Evolutionary conservation across 2,888 invertebrate species (phyloP).

Genomic region (Smittia sp.): DNA sequence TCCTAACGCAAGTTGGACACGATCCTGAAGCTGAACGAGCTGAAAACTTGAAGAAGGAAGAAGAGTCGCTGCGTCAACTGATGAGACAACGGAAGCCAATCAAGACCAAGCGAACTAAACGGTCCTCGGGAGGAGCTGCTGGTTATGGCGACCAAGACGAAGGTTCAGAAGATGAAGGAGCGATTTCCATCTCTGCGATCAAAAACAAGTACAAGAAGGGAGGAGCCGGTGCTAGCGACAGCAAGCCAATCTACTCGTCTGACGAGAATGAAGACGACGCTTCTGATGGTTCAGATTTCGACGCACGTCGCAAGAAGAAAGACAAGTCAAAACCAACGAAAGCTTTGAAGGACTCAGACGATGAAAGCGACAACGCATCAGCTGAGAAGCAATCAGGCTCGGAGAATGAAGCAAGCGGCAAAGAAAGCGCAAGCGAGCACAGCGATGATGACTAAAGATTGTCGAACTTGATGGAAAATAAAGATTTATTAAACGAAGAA

Average conservation of each 20-base stretch:
- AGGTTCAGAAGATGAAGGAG: slow-evolving; percentile 90
- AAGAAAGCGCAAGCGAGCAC: slow-evolving; percentile 18
- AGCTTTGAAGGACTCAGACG: slow-evolving; percentile 77
- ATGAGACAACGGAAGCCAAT: slow-evolving; percentile 60
- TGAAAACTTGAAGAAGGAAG: slow-evolving; percentile 95
- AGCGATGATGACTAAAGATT: slow-evolving; percentile 3
- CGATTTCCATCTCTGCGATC: slow-evolving; percentile 88
- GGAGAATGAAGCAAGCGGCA: slow-evolving; percentile 19
- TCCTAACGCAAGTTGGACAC: slow-evolving; percentile 72
- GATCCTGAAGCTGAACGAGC: slow-evolving; percentile 93
- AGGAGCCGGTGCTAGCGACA: slow-evolving; percentile 48
- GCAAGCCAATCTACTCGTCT: slow-evolving; percentile 79
- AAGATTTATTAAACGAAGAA: not conserved
- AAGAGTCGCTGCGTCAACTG: slow-evolving; percentile 88
- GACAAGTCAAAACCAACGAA: slow-evolving; percentile 76
- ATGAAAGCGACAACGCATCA: slow-evolving; percentile 50
- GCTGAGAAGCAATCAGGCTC: slow-evolving; percentile 30
- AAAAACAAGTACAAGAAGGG: slow-evolving; percentile 89
- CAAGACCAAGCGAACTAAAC: slow-evolving; percentile 55
- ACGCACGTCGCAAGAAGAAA: slow-evolving; percentile 68
- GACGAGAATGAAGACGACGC: slow-evolving; percentile 60
- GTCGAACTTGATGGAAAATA: not conserved
- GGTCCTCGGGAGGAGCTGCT: slow-evolving; percentile 50
- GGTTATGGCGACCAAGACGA: slow-evolving; percentile 66
- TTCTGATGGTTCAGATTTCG: slow-evolving; percentile 74